Percentiles rank a stretch among this genome's conserved stretches.
Evolutionary conservation across 1,140 invertebrate species (phyloP).

Genomic region (Kradibia gibbosae): DNA sequence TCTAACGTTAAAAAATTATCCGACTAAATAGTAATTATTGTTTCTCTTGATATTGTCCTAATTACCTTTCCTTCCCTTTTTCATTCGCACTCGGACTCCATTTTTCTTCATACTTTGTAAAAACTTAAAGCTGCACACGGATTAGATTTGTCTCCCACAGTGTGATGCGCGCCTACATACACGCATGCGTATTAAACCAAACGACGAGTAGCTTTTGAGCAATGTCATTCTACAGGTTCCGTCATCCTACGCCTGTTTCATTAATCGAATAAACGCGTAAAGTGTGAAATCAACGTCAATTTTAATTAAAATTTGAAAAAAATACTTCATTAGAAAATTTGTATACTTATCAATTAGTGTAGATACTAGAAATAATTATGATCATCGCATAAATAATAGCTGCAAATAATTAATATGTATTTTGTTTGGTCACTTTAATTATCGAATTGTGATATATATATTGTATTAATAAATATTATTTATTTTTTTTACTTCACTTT

Average conservation of each 20-base stretch:
- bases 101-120: conserved; percentile 6
- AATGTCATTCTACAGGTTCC: conserved; percentile 3
- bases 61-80: neutral
- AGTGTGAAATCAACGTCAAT: neutral
- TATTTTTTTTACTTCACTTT: too few species aligned
- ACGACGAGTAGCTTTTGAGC: neutral
- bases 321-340: neutral
- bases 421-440: too few species aligned
- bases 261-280: neutral
- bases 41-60: neutral
- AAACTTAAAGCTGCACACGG: neutral
- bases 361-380: too few species aligned
- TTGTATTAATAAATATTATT: neutral
- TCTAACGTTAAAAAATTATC: neutral
- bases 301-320: neutral
- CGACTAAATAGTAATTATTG: neutral
- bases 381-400: too few species aligned
- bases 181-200: neutral
- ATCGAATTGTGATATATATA: neutral
- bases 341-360: too few species aligned
- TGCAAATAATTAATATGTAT: neutral
- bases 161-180: neutral
- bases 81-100: conserved; percentile 12
- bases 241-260: neutral
- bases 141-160: neutral